A percentile compares a stretch with the other conserved stretches of the same genome.
Conservation (phyloP, 2,797 vertebrate species). For the Squalus acanthias region DNA sequence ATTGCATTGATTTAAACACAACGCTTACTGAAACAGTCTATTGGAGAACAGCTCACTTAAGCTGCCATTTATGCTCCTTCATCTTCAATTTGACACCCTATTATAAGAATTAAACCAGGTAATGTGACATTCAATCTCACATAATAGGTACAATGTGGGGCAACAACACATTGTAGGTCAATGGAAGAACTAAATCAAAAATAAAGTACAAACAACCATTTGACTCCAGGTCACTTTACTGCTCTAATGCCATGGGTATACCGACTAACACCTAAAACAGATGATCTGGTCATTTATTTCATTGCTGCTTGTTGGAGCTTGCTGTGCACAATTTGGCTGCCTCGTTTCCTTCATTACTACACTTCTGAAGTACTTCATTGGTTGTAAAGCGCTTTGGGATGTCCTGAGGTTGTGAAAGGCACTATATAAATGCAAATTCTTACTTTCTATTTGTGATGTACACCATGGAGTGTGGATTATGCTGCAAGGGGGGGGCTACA, state of each 20-base stretch:
- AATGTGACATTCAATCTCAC: not conserved
- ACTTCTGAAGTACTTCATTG: not conserved
- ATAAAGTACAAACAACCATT: not conserved
- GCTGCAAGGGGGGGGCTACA: not conserved
- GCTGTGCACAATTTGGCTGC: not conserved
- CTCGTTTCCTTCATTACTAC: not conserved
- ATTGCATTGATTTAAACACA: not conserved
- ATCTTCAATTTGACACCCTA: not conserved
- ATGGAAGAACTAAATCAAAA: not conserved
- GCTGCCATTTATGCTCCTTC: not conserved
- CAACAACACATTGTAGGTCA: no score
- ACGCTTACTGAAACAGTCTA: not conserved
- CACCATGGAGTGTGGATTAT: not conserved
- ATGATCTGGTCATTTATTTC: not conserved
- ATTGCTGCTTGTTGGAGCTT: not conserved
- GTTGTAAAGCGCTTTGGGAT: not conserved
- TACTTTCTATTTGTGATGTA: not conserved
- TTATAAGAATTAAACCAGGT: not conserved
- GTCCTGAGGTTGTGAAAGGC: not conserved
- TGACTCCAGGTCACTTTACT: not conserved
- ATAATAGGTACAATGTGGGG: not conserved
- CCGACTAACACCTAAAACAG: not conserved
- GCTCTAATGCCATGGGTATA: not conserved
- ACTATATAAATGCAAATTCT: not conserved
- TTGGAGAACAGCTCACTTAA: not conserved